Evolutionary conservation across 2,888 invertebrate genomes (phyloP).

Genomic region (Zeuzera pyrina): DNA sequence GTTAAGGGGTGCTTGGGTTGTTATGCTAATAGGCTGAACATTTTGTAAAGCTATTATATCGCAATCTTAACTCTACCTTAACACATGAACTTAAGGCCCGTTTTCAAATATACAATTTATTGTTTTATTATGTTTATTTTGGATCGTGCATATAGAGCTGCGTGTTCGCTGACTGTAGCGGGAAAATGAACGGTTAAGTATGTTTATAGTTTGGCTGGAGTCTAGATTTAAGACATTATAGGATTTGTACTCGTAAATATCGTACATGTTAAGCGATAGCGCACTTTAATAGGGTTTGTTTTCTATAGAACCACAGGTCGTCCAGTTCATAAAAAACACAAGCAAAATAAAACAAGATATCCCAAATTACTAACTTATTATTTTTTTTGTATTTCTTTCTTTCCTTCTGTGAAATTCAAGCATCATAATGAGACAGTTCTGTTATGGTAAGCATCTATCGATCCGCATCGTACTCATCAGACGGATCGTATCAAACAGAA

Average conservation of each 20-base stretch:
- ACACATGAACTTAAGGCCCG: not conserved
- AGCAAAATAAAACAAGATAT: too few species aligned
- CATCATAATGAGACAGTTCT: too few species aligned
- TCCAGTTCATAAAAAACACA: too few species aligned
- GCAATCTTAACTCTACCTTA: slow-evolving; percentile 20
- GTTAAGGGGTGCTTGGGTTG: slow-evolving; percentile 67
- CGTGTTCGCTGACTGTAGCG: slow-evolving; percentile 58
- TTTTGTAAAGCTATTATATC: slow-evolving; percentile 5
- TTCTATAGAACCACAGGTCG: slow-evolving; percentile 42
- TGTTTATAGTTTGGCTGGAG: slow-evolving; percentile 64
- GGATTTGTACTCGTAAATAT: slow-evolving; percentile 54
- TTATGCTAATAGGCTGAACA: slow-evolving; percentile 58
- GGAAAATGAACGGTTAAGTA: slow-evolving; percentile 71
- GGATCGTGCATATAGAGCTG: slow-evolving; percentile 29
- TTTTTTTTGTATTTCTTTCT: too few species aligned
- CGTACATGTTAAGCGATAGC: slow-evolving; percentile 50
- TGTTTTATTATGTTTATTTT: slow-evolving; percentile 19
- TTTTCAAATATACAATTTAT: not conserved
- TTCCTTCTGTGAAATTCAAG: too few species aligned
- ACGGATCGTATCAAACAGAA: too few species aligned
- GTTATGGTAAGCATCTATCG: too few species aligned
- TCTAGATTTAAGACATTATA: slow-evolving; percentile 55
- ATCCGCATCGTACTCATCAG: too few species aligned
- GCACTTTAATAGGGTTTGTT: slow-evolving; percentile 54
- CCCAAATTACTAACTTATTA: too few species aligned